Evolutionary conservation across 2,888 invertebrate species (phyloP).

Genomic region (Acheta domesticus): DNA sequence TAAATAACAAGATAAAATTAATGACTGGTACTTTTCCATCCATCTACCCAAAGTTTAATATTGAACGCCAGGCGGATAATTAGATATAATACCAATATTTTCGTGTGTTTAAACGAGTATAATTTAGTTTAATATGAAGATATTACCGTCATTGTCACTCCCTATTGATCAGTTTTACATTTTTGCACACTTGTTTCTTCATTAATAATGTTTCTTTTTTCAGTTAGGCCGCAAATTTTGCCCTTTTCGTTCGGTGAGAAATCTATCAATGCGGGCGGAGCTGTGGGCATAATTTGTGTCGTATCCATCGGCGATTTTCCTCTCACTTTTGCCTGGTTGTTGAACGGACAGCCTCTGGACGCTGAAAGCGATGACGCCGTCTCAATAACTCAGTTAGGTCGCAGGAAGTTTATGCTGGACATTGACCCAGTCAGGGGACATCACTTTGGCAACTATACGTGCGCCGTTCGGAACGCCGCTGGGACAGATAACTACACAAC

Average conservation of each 20-base stretch:
- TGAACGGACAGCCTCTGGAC: constrained; percentile 54
- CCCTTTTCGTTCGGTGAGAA: constrained; percentile 67
- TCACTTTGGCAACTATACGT: constrained; percentile 64
- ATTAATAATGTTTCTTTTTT: constrained; percentile 29
- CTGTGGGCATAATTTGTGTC: constrained; percentile 64
- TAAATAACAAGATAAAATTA: no score
- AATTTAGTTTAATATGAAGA: no score
- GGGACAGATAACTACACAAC: constrained; percentile 59
- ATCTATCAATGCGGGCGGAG: constrained; percentile 65
- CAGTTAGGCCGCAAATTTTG: constrained; percentile 72
- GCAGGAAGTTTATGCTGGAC: constrained; percentile 57
- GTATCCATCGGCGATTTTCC: constrained; percentile 72
- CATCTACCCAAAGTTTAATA: no score
- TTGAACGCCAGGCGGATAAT: no score
- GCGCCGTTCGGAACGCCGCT: constrained; percentile 68
- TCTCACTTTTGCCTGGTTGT: constrained; percentile 69
- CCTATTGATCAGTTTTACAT: no score
- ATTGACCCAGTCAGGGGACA: constrained; percentile 51
- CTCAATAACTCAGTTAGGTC: constrained; percentile 45
- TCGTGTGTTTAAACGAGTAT: no score
- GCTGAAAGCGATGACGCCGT: constrained; percentile 47
- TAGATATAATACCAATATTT: no score
- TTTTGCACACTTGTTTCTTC: no score
- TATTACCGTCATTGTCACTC: no score
- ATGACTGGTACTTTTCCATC: no score